Base-by-base conservation (phyloP, 2,113 vertebrate genomes). In the Antigone vipio region DNA sequence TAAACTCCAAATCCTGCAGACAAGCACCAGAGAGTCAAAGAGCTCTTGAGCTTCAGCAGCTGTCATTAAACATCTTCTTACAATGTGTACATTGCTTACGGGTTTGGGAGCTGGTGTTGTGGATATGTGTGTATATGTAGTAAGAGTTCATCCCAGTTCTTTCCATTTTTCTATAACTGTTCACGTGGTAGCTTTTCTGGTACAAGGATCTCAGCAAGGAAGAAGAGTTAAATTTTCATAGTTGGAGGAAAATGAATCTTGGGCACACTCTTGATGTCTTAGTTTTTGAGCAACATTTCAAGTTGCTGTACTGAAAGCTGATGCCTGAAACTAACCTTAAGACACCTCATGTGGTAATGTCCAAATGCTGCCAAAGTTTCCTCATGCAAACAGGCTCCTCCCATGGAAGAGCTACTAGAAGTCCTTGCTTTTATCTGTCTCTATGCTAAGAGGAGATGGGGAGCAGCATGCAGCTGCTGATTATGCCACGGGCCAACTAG, bases 221-320 rank as follows among this genome's bases (percentile, higher is more conserved):
- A 42, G 13, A 64, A 6, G 35, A 78, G 14, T 42, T 66, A 26
- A 77, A n/a, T 20, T 21, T 27, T 83, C 14, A 5, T 3, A 67
- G 27, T 1, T 88, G 47, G 47, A 67, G 52, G 58, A 53, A 72
- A 82, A 63, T 18, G 66, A 64, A 19, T 35, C 21, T 44, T 29
- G 29, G 21, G 47, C 29, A 13, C 0, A 0, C 19, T 15, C 8
- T 5, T 17, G n/a, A 55, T 22, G 44, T 53, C 38, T 68, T 50
- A 0, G 1, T 13, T 59, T 77, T 29, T 76, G 12, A 73, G 42
- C 56, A 55, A 17, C 5, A 2, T 14, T 66, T 79, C 3, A 23
- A 45, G 42, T 3, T 45, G 40, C 38, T 59, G 44, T 53, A 45
- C 34, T 42, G 66, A 32, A 47, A 7, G 44, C 24, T 88, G 53